These are phyloP conservation scores for Cantharis nigra DNA, from an alignment of 2,888 invertebrate genomes.

Conservation along the genomic window DNA sequence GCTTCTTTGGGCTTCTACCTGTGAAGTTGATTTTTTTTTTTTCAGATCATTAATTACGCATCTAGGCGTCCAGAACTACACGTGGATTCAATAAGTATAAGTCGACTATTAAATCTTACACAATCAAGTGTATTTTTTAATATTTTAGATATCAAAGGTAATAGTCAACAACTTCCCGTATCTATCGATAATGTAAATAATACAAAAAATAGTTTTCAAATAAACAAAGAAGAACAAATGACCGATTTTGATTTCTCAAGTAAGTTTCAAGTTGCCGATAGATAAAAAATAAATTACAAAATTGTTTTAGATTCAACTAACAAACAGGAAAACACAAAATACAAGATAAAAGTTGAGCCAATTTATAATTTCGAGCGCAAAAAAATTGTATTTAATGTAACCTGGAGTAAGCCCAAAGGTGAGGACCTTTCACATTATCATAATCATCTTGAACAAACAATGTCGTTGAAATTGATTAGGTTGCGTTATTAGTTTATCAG, in stretches of 20 bases:
- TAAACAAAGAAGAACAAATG: not conserved
- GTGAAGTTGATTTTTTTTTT: not conserved
- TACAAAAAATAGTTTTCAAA: not conserved
- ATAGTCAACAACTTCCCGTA: not conserved
- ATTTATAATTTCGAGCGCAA: slow-evolving; percentile 3
- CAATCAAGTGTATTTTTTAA: not conserved
- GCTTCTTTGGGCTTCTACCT: no score
- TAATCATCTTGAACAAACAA: not conserved
- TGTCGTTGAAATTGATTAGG: not conserved
- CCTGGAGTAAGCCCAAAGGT: slow-evolving; percentile 13
- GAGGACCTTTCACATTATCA: not conserved
- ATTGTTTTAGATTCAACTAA: not conserved
- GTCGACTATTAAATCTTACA: not conserved
- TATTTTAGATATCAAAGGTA: not conserved
- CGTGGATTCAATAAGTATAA: not conserved
- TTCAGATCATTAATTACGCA: not conserved
- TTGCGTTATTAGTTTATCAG: not conserved
- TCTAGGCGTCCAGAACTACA: not conserved
- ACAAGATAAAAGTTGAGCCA: slow-evolving; percentile 2
- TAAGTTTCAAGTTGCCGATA: not conserved
- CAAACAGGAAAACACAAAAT: not conserved
- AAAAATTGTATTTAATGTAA: slow-evolving; percentile 12
- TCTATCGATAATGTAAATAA: not conserved
- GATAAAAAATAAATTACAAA: not conserved
- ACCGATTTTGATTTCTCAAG: not conserved